Evolutionary conservation across 2,113 vertebrate species (phyloP), one percentile per base, ranked within the genome.

Genomic region (Corythornis vintsioides): DNA sequence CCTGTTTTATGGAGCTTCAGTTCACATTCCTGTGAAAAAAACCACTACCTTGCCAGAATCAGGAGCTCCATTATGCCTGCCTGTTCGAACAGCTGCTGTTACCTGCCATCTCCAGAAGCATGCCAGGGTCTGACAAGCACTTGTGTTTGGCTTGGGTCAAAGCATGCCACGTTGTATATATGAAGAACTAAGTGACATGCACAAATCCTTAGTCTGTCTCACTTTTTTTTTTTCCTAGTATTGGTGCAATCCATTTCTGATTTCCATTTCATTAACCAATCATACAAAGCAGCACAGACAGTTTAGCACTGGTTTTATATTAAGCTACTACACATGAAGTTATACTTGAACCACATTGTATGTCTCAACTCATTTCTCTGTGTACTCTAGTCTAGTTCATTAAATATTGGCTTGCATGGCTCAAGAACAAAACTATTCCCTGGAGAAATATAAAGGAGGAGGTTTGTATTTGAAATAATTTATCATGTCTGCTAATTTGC

Each of bases 371-470:
- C 66, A 38, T 28, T 48, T 83, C 11, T 42, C 47, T 73, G 13
- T 10, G 21, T 19, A 48, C 13, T 52, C n/a, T 1, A 0, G 24
- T 52, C n/a, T 2, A 0, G 24, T 33, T 47, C 26, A 21, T 53
- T 55, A 55, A 59, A n/a, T 38, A 50, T 11, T 33, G 47, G 35
- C n/a, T 77, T 91, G 45, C 21, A 65, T 6, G 21, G 26, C 33
- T 70, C 29, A 38, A 0, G 55, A 18, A 21, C 38, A 55, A 48
- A 80, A 59, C 13, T 57, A 38, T 22, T 70, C 38, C 26, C 16
- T 14, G 26, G 40, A 61, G 11, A 50, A 86, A 72, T 22, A 82
- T 5, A 50, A 2, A 50, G 26, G 15, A 80, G 55, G 14, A 50
- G 31, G 63, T 48, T 55, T 78, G 60, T 14, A 86, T 63, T 45